phyloP scores from a whole-genome alignment of 2,888 invertebrate species.

The Incurvaria masculella region DNA sequence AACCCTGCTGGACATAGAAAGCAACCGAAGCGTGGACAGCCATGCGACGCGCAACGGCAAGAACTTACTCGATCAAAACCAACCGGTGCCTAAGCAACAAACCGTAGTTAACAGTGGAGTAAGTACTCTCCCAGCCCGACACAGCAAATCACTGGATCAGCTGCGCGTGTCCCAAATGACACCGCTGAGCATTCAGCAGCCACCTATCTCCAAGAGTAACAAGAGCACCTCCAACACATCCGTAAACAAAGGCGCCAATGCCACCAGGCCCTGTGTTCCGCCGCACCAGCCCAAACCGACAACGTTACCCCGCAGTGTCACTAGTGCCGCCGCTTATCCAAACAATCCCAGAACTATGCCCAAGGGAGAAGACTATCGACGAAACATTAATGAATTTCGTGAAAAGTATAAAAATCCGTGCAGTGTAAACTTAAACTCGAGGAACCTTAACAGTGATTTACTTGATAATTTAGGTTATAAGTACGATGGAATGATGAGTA shows the following conservation, averaged over 20 bases:
- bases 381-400: constrained; percentile 60
- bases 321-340: constrained; percentile 44
- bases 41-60: constrained; percentile 29
- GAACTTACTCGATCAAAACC: constrained; percentile 31
- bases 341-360: constrained; percentile 39
- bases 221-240: constrained; percentile 42
- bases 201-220: constrained; percentile 29
- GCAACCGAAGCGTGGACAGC: constrained; percentile 29
- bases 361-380: constrained; percentile 56
- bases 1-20: constrained; percentile 49
- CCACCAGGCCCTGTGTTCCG: constrained; percentile 40
- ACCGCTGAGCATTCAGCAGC: constrained; percentile 30
- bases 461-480: constrained; percentile 47
- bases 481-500: constrained; percentile 40
- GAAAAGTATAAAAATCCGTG: constrained; percentile 61
- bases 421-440: constrained; percentile 33
- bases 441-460: constrained; percentile 41
- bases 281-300: constrained; percentile 45
- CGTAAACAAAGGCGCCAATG: too few relatives aligned
- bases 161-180: constrained; percentile 57
- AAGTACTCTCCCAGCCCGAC: constrained; percentile 64
- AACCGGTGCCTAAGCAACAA: constrained; percentile 32
- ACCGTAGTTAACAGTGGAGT: constrained; percentile 46
- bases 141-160: constrained; percentile 81
- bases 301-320: constrained; percentile 48